phyloP scores from a whole-genome alignment of 2,797 vertebrate species.

The Bufotes viridis region DNA sequence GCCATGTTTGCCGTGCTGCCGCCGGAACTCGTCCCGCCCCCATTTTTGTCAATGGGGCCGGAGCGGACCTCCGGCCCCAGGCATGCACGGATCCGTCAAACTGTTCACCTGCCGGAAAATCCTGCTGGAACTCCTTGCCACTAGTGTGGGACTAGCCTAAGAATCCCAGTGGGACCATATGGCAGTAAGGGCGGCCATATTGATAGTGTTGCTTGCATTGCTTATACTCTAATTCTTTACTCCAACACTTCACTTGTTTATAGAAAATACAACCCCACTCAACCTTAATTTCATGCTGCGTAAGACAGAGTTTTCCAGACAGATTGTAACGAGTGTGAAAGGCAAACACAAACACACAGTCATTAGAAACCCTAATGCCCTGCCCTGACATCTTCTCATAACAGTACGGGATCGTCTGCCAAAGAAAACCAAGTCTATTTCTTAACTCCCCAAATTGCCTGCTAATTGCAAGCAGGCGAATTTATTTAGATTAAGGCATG shows the following conservation, averaged over 20 bases:
- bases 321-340: constrained; percentile 52
- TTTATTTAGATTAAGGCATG: constrained; percentile 66
- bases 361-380: constrained; percentile 73
- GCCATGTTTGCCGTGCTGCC: too few relatives aligned
- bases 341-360: constrained; percentile 64
- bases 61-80: too few relatives aligned
- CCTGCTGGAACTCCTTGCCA: too few relatives aligned
- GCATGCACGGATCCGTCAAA: too few relatives aligned
- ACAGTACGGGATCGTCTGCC: constrained; percentile 68
- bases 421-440: constrained; percentile 68
- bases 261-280: background rate
- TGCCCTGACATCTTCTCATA: constrained; percentile 72
- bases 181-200: background rate
- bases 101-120: too few relatives aligned
- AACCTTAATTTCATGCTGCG: constrained; percentile 8
- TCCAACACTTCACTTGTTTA: background rate
- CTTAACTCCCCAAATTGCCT: constrained; percentile 69
- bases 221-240: background rate
- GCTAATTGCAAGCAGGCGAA: constrained; percentile 69
- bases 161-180: background rate
- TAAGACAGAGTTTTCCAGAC: constrained; percentile 37
- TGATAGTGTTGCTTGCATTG: background rate
- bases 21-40: too few relatives aligned
- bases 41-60: too few relatives aligned
- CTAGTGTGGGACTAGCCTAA: too few relatives aligned